Conservation (phyloP, 2,113 vertebrate species). For the Halichoerus grypus region DNA sequence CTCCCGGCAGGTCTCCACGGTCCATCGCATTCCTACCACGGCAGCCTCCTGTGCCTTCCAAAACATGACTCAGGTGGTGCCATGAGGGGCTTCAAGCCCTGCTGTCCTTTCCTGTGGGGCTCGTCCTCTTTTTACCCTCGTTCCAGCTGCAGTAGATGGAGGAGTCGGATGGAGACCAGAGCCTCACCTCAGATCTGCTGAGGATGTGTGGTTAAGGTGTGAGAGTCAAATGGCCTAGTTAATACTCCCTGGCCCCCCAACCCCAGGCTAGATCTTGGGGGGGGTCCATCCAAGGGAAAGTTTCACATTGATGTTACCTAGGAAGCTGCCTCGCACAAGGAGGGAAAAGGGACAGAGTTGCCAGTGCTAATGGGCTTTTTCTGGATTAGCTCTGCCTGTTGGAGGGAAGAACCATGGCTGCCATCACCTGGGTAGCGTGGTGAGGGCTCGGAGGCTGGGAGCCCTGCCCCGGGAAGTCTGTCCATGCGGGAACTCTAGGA, state of each 20-base stretch:
- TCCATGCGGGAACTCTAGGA: background rate
- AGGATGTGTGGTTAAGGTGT: background rate
- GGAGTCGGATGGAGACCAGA: background rate
- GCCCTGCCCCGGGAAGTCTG: background rate
- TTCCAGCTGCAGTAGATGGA: background rate
- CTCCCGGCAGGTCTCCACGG: background rate
- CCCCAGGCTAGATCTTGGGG: background rate
- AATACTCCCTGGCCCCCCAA: no score
- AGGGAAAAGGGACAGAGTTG: background rate
- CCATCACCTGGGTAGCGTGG: no score
- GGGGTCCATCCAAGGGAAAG: background rate
- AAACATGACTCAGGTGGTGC: background rate
- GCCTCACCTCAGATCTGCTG: background rate
- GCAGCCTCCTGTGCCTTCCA: background rate
- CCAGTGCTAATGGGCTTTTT: background rate
- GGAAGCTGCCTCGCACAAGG: background rate
- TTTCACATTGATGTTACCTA: accelerated
- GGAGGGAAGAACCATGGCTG: background rate
- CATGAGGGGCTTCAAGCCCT: background rate
- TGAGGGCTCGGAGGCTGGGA: background rate
- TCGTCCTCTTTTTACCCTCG: no score
- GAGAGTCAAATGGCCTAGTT: background rate
- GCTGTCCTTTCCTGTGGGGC: background rate
- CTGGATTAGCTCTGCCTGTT: background rate
- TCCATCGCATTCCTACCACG: background rate